Percentiles rank a stretch among this genome's conserved stretches.
phyloP scores from a whole-genome alignment of 2,113 vertebrate species.

The Cephalophus harveyi region DNA sequence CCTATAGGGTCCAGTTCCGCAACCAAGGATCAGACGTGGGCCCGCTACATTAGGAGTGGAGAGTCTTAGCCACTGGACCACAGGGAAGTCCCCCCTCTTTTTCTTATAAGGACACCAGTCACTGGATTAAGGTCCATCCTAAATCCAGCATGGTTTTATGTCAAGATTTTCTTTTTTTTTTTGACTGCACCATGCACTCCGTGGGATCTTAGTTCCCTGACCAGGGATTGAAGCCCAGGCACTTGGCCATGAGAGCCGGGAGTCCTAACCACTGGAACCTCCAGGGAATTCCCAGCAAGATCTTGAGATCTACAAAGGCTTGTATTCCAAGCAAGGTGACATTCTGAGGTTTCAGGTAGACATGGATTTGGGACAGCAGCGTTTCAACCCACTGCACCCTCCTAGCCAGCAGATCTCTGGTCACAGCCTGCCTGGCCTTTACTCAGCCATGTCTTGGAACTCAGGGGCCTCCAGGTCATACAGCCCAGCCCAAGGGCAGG shows the following conservation, averaged over 20 bases:
- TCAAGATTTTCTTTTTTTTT: not conserved
- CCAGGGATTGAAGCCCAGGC: not conserved
- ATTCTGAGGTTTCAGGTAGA: not conserved
- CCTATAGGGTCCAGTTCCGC: not conserved
- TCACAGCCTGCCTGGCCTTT: not conserved
- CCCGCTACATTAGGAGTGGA: not conserved
- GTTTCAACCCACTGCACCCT: rapidly evolving
- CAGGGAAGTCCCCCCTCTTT: not conserved
- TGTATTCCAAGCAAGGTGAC: not conserved
- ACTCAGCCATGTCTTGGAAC: rapidly evolving
- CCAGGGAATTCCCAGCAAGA: not conserved
- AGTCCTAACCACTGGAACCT: not conserved
- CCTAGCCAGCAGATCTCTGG: not conserved
- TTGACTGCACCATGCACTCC: not conserved
- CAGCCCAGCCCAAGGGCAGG: not conserved
- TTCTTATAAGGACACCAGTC: not conserved
- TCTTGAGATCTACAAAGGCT: not conserved
- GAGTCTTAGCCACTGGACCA: not conserved
- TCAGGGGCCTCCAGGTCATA: not conserved
- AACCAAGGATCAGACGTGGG: not conserved
- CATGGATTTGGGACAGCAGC: not conserved
- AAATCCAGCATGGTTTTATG: not conserved
- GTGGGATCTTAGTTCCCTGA: not conserved
- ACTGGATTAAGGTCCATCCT: not conserved
- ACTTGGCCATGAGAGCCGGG: not conserved